phyloP scores from a whole-genome alignment of 2,113 vertebrate species.

The Ariopsis seemanni region DNA sequence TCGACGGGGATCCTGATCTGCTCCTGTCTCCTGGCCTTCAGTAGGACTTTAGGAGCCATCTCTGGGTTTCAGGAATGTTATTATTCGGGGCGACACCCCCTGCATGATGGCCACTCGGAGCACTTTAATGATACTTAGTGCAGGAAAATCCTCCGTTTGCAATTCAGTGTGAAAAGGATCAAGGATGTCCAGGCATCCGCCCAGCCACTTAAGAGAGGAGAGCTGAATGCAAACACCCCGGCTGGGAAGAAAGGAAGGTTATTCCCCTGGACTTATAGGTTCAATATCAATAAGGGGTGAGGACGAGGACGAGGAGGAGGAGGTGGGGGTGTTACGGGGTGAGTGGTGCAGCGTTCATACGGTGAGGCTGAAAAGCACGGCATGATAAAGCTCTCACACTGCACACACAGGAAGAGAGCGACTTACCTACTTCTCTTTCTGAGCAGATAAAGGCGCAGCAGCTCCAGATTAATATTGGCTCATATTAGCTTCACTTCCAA shows the following conservation, averaged over 20 bases:
- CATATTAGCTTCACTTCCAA: background rate
- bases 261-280: constrained; percentile 59
- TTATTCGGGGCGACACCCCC: constrained; percentile 66
- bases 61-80: constrained; percentile 78
- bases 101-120: constrained; percentile 61
- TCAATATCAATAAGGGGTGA: constrained; percentile 54
- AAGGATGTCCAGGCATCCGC: constrained; percentile 69
- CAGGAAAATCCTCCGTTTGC: constrained; percentile 69
- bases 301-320: background rate
- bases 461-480: background rate
- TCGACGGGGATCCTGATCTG: constrained; percentile 48
- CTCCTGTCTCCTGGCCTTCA: constrained; percentile 64
- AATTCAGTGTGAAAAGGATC: constrained; percentile 70
- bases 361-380: constrained; percentile 60
- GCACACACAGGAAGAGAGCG: constrained; percentile 17
- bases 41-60: constrained; percentile 69
- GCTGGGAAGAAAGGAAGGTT: constrained; percentile 67
- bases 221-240: constrained; percentile 54
- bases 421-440: constrained; percentile 18
- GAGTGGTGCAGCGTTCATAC: constrained; percentile 30
- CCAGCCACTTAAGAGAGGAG: constrained; percentile 51
- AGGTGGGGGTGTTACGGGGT: background rate
- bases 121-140: constrained; percentile 72
- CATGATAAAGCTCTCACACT: constrained; percentile 40
- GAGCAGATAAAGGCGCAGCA: background rate